Conservation (phyloP, 2,888 invertebrate genomes). For the Galerucella nymphaeae region DNA sequence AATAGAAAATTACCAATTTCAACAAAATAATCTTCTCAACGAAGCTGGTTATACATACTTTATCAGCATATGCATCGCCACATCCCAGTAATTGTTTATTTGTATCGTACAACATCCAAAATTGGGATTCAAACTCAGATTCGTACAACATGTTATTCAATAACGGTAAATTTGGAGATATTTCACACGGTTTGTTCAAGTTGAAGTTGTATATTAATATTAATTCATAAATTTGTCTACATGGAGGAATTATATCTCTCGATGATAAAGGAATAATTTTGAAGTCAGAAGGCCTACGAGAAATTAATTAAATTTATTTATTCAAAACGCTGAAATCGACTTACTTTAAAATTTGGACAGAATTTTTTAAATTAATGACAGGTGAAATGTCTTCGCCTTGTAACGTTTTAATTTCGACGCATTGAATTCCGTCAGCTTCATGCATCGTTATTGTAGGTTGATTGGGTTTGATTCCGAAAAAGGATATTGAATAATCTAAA, state of each 20-base stretch:
- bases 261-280: constrained; percentile 82
- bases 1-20: constrained; percentile 45
- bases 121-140: constrained; percentile 93
- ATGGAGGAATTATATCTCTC: constrained; percentile 88
- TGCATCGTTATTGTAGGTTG: constrained; percentile 75
- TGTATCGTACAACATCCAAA: constrained; percentile 95
- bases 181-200: constrained; percentile 84
- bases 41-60: constrained; percentile 68
- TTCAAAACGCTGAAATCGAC: constrained; percentile 30
- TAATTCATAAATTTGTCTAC: constrained; percentile 91
- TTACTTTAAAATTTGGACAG: constrained; percentile 77
- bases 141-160: constrained; percentile 93
- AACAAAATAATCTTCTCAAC: too few species aligned
- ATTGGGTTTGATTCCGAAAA: constrained; percentile 84
- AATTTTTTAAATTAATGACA: constrained; percentile 77
- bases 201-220: constrained; percentile 89
- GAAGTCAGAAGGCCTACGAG: constrained; percentile 79
- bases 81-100: constrained; percentile 88
- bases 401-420: constrained; percentile 76
- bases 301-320: background rate
- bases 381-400: constrained; percentile 86
- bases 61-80: constrained; percentile 91
- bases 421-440: constrained; percentile 79
- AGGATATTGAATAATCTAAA: constrained; percentile 81
- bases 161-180: constrained; percentile 81